Evolutionary conservation across 2,888 invertebrate species (phyloP).

Genomic region (Synanthedon myopaeformis): DNA sequence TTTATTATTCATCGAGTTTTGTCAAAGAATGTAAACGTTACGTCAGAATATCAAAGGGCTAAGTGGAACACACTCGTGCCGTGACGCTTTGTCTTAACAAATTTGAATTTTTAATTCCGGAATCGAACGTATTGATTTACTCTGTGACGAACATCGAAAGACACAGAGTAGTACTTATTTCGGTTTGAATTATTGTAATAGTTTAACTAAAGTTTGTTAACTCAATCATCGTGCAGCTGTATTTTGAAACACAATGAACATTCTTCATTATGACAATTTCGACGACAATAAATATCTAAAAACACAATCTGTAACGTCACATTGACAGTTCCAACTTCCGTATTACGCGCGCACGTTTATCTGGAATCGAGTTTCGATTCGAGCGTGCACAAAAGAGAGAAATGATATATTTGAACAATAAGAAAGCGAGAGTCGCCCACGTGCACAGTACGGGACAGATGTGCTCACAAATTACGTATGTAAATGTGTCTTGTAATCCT

Average conservation of each 20-base stretch:
- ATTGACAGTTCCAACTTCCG: slow-evolving; percentile 33
- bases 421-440: slow-evolving; percentile 50
- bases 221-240: neutral
- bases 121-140: slow-evolving; percentile 58
- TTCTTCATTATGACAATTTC: slow-evolving; percentile 20
- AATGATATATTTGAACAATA: slow-evolving; percentile 51
- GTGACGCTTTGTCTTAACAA: slow-evolving; percentile 28
- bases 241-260: neutral
- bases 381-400: slow-evolving; percentile 31
- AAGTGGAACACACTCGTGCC: neutral
- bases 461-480: slow-evolving; percentile 64
- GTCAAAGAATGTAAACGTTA: neutral
- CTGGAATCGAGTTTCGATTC: slow-evolving; percentile 31
- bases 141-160: slow-evolving; percentile 10
- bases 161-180: slow-evolving; percentile 3
- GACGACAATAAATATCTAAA: slow-evolving; percentile 23
- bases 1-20: too few species aligned
- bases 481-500: slow-evolving; percentile 61
- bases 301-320: slow-evolving; percentile 23
- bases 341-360: slow-evolving; percentile 29
- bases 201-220: neutral
- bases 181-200: neutral
- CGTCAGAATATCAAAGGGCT: neutral
- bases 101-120: slow-evolving; percentile 66
- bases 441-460: slow-evolving; percentile 33